Evolutionary conservation across 2,113 vertebrate genomes (phyloP), one percentile per base, ranked within the genome.

Genomic region (Brachyhypopomus occidentalis): DNA sequence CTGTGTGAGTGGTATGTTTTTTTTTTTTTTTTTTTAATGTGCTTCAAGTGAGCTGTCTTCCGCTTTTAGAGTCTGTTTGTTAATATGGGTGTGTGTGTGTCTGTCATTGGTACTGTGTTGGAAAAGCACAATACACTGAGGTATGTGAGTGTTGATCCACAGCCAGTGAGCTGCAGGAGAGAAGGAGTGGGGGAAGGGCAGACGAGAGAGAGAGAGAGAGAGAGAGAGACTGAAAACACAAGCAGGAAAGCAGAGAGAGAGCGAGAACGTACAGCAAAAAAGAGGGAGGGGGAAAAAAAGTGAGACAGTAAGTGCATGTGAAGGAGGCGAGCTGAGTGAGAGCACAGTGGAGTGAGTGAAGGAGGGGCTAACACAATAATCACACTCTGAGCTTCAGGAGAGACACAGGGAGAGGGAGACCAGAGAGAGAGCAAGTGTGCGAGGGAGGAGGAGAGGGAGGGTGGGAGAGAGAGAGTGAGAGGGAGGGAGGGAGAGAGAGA

Each of bases 71-170:
- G 58, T 59, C 23, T 69, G 30, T 23, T 17, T 67, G n/a, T 27
- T 66, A 8, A n/a, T 62, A 38, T 73, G 34, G 6, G 25, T 83
- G 23, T 76, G 34, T 67, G n/a, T 60, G 63, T 66, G 64, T 77
- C 56, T 20, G n/a, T 17, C 38, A 3, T 25, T 77, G 66, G 66
- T 70, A 23, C 73, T 76, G 80, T 81, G 73, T 81, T 72, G 56
- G 56, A 72, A 60, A 64, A 77, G 56, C 66, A 77, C 80, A 82
- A 82, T 77, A 67, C 74, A 77, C 27, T 72, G 75, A 77, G 80
- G 75, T 77, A 82, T 82, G 80, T 72, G 80, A 82, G 73, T 71
- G 80, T 55, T 77, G 80, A 82, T 82, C 80, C 75, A 62, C 74
- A 48, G 75, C 81, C 81, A 83, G 74, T 82, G 64, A 82, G 66